Percentiles rank a stretch among this genome's conserved stretches.
These are phyloP conservation scores for Eupithecia tripunctaria DNA, from an alignment of 2,888 invertebrate genomes.

Conservation along the genomic window DNA sequence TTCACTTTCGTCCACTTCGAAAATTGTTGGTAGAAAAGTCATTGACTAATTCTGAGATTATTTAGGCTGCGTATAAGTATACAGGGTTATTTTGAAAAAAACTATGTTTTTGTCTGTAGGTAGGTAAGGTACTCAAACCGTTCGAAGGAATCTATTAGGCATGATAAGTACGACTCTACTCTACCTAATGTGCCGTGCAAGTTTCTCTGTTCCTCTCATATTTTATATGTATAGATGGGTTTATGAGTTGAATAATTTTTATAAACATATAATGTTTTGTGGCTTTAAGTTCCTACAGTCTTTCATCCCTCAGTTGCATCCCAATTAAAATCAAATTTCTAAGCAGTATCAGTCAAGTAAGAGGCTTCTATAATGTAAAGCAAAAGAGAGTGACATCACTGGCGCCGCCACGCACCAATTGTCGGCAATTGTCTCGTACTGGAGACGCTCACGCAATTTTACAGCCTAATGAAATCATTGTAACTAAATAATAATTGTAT, in stretches of 20 bases:
- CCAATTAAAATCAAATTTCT: not conserved
- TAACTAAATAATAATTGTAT: slow-evolving; percentile 71
- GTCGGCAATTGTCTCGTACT: slow-evolving; percentile 76
- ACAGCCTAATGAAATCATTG: slow-evolving; percentile 72
- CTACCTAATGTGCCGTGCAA: too few relatives aligned
- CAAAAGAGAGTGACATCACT: slow-evolving; percentile 72
- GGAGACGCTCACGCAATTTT: slow-evolving; percentile 58
- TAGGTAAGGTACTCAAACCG: too few relatives aligned
- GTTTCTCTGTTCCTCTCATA: too few relatives aligned
- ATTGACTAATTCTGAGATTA: not conserved
- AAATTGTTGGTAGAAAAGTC: not conserved
- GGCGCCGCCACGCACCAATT: slow-evolving; percentile 79
- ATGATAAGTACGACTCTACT: too few relatives aligned
- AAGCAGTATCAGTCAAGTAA: not conserved
- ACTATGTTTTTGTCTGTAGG: too few relatives aligned
- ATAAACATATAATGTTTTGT: too few relatives aligned
- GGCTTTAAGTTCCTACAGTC: not conserved
- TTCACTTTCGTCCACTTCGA: not conserved
- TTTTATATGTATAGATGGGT: too few relatives aligned
- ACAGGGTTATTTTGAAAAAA: not conserved
- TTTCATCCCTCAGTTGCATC: not conserved
- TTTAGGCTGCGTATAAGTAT: too few relatives aligned
- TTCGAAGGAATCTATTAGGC: too few relatives aligned
- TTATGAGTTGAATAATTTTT: not conserved
- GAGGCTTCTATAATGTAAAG: slow-evolving; percentile 27